Base-by-base conservation (phyloP, 1,140 invertebrate genomes). In the Holcopasites calliopsidis region DNA sequence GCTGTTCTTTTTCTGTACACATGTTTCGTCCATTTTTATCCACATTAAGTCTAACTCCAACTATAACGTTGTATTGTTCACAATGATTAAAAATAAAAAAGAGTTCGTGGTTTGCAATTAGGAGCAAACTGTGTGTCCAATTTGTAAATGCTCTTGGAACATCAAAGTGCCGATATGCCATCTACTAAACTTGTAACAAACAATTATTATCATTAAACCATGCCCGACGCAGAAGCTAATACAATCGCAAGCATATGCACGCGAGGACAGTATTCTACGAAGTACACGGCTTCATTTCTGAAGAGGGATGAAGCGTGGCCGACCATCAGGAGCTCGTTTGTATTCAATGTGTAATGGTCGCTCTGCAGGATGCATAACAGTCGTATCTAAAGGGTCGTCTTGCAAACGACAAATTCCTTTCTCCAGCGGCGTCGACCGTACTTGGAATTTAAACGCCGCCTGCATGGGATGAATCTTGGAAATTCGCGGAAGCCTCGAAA, bases 351-450 rank as follows among this genome's bases (percentile, higher is more conserved):
- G 50, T 76, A 81, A 80, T 68, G 79, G 78, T 70, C 21, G 47
- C 31, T 40, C 64, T 65, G 65, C 72, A 71, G 44, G 65, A 70
- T 44, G 58, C 76, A 57, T 79, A 81, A 80, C 80, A 57, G 26
- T 69, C 33, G 40, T 44, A 70, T 71, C 44, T 65, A 76, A 82
- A 40, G 68, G 72, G 72, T 49, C 74, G 60, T 18, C 49, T 81
- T 55, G 78, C 61, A 64, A 76, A 80, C 71, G 78, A 82, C 66
- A 71, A 80, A 76, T 80, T 80, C 78, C 79, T 71, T 80, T 82
- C 72, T 35, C 50, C 10, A 11, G 23, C 38, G 33, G 38, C 31
- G 47, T 26, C 68, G n/a, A 6, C 61, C 35, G n/a, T 54, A 62
- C 54, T 35, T 76, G 68, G 68, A 76, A 76, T 76, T 76, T 72